Conservation (phyloP, 2,888 invertebrate species). For the Hoplodrina ambigua region DNA sequence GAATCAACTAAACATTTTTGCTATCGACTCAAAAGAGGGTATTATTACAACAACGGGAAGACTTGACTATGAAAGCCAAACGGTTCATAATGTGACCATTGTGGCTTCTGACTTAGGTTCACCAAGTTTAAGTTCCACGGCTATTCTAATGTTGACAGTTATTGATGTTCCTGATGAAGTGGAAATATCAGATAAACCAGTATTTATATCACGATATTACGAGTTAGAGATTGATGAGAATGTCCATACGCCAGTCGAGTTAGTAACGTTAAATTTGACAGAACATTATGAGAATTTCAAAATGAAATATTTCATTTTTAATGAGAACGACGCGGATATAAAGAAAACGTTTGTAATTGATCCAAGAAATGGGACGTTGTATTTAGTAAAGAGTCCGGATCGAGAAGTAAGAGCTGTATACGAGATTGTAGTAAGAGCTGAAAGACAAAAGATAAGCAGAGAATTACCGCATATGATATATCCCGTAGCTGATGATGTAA, state of each 20-base stretch:
- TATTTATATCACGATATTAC: conserved; percentile 93
- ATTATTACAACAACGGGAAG: conserved; percentile 93
- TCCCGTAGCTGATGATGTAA: conserved; percentile 93
- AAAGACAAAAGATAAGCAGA: conserved; percentile 91
- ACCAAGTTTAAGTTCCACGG: conserved; percentile 95
- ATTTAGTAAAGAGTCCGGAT: conserved; percentile 93
- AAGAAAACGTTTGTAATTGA: conserved; percentile 93
- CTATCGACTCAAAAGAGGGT: conserved; percentile 96
- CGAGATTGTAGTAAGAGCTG: conserved; percentile 88
- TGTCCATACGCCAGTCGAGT: conserved; percentile 93
- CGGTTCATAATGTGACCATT: conserved; percentile 93
- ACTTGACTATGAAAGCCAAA: conserved; percentile 93
- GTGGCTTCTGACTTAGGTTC: conserved; percentile 96
- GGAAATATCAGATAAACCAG: conserved; percentile 84
- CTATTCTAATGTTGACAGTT: conserved; percentile 92
- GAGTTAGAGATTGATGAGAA: conserved; percentile 96
- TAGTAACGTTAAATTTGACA: conserved; percentile 94
- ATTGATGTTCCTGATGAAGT: conserved; percentile 92
- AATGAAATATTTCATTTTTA: conserved; percentile 92
- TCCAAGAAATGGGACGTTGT: conserved; percentile 94
- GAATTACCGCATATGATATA: conserved; percentile 94
- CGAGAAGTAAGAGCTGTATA: conserved; percentile 93
- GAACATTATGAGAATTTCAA: conserved; percentile 92
- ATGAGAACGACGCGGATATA: conserved; percentile 90
- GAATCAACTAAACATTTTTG: conserved; percentile 92